Evolutionary conservation across 2,797 vertebrate species (phyloP), one percentile per base, ranked within the genome.

Genomic region (Huso huso): DNA sequence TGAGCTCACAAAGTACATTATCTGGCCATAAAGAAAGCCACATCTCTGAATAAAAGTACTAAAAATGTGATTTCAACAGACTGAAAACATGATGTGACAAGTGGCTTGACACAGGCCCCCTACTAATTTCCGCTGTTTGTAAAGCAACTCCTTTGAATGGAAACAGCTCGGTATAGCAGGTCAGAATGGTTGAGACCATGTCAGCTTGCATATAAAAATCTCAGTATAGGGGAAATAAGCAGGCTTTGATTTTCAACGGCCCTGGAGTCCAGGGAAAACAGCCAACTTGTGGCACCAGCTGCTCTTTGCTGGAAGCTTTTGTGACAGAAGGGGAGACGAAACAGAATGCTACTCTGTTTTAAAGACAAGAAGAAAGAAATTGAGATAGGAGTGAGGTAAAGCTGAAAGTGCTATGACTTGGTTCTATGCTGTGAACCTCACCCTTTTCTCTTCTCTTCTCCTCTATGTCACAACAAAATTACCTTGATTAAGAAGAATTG

Each of bases 21-120:
- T 90, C 72, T 68, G 59, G 8, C 81, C 83, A 71, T 84, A 83
- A 88, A 83, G 79, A 72, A 72, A 72, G 69, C 74, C 70, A 71
- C 61, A 72, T 73, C 77, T 77, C 77, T 89, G 82, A 90, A 88
- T 88, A 64, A 79, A 85, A 71, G 81, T 72, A 76, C 80, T 83
- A 80, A 83, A 84, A 86, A 87, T 81, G 84, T 86, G 84, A 89
- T 89, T 86, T 87, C 80, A 83, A 88, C 84, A 87, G 86, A 87
- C 0, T 81, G 85, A 90, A 91, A 91, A 90, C 89, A 90, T 87
- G 89, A 87, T 90, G 89, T 91, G 89, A 91, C 89, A 90, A 89
- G 89, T 83, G 78, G 82, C 82, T 86, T 90, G 86, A 90, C 89
- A 86, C 82, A 63, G 77, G 78, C 82, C 82, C 79, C 86, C 79